Conservation (phyloP, 2,113 vertebrate genomes). For the Syngnathus floridae region DNA sequence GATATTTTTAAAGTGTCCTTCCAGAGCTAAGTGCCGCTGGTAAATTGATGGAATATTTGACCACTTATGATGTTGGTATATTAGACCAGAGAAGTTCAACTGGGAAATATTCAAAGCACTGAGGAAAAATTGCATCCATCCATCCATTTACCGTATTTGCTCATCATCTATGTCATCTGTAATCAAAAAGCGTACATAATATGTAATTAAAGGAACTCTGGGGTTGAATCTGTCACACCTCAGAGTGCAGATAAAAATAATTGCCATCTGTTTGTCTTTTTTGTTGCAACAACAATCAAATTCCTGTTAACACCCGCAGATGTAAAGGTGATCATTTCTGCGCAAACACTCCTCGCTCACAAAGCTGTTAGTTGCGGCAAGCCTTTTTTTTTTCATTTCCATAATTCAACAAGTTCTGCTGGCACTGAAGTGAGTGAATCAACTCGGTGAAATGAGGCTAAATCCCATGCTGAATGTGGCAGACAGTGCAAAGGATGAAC, state of each 20-base stretch:
- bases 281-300: conserved; percentile 21
- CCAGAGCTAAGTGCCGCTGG: background rate
- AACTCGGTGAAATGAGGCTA: conserved; percentile 31
- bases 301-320: conserved; percentile 9
- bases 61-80: background rate
- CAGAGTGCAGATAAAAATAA: conserved; percentile 1
- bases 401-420: conserved; percentile 35
- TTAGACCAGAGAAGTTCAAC: too few species aligned
- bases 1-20: background rate
- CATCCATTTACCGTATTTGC: too few species aligned
- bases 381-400: conserved; percentile 12
- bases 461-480: background rate
- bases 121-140: too few species aligned
- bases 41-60: background rate
- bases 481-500: conserved; percentile 9
- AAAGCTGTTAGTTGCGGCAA: conserved; percentile 22
- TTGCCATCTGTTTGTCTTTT: conserved; percentile 4
- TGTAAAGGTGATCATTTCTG: conserved; percentile 10
- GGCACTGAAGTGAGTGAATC: conserved; percentile 10
- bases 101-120: too few species aligned
- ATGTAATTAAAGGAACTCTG: background rate
- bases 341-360: conserved; percentile 10
- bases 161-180: too few species aligned
- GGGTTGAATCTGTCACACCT: background rate
- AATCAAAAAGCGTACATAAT: background rate